phyloP scores from a whole-genome alignment of 1,140 invertebrate genomes.

The Lordiphosa clarofinis region DNA sequence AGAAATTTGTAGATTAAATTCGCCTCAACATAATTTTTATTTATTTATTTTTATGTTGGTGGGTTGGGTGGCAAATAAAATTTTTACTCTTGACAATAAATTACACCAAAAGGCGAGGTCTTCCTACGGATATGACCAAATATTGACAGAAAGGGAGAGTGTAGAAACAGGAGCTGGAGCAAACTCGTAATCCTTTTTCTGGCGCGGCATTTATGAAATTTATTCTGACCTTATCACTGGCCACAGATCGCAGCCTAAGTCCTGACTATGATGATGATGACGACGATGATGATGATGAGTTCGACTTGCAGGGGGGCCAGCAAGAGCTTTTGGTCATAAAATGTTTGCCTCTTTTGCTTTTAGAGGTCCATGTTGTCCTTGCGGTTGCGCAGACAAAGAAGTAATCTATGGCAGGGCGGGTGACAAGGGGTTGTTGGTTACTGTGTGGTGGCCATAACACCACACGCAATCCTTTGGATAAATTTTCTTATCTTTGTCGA shows the following conservation, averaged over 20 bases:
- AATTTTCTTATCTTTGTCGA: slow-evolving; percentile 78
- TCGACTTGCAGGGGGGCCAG: slow-evolving; percentile 48
- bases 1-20: not conserved
- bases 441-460: slow-evolving; percentile 63
- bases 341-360: slow-evolving; percentile 23
- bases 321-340: slow-evolving; percentile 56
- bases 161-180: not conserved
- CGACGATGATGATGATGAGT: slow-evolving; percentile 57
- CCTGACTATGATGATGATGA: slow-evolving; percentile 26
- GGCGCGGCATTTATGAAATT: slow-evolving; percentile 69
- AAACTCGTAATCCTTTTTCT: slow-evolving; percentile 58
- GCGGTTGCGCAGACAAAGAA: slow-evolving; percentile 59
- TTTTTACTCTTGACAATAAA: slow-evolving; percentile 67
- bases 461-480: slow-evolving; percentile 78
- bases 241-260: slow-evolving; percentile 56
- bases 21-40: slow-evolving; percentile 2
- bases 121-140: slow-evolving; percentile 45
- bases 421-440: slow-evolving; percentile 21
- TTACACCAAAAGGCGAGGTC: slow-evolving; percentile 19
- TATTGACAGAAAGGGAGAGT: slow-evolving; percentile 35
- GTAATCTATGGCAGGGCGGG: not conserved
- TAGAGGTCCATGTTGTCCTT: slow-evolving; percentile 43
- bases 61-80: slow-evolving; percentile 36
- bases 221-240: slow-evolving; percentile 57
- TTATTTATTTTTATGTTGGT: not conserved